phyloP scores from a whole-genome alignment of 2,797 vertebrate genomes.

The Thaleichthys pacificus region DNA sequence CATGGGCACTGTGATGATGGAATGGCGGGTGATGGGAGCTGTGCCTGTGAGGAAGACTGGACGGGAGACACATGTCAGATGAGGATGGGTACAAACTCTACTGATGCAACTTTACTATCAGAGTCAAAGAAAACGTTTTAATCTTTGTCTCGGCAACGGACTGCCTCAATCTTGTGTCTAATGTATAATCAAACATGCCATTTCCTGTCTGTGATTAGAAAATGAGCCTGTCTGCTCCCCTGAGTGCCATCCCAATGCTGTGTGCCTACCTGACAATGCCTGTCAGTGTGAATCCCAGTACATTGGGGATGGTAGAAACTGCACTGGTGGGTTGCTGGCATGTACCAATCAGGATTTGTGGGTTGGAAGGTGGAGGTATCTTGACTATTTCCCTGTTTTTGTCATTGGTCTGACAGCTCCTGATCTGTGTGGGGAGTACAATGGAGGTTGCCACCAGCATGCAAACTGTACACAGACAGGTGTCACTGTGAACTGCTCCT shows the following conservation, averaged over 20 bases:
- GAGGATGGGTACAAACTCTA: slow-evolving; percentile 73
- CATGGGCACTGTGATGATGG: slow-evolving; percentile 82
- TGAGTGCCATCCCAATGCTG: slow-evolving; percentile 80
- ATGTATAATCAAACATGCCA: slow-evolving; percentile 1
- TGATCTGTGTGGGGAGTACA: slow-evolving; percentile 83
- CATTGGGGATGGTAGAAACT: slow-evolving; percentile 84
- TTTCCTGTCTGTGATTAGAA: slow-evolving; percentile 56
- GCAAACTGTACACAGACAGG: slow-evolving; percentile 84
- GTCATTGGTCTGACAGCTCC: slow-evolving; percentile 71
- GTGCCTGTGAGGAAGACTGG: slow-evolving; percentile 86
- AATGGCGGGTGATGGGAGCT: slow-evolving; percentile 82
- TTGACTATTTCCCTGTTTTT: background rate
- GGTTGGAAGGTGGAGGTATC: background rate
- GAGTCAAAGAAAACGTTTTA: background rate
- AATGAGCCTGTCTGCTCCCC: slow-evolving; percentile 75
- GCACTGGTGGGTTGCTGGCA: slow-evolving; percentile 75
- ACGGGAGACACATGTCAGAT: slow-evolving; percentile 78
- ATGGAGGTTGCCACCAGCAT: slow-evolving; percentile 82
- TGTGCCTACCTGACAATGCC: slow-evolving; percentile 71
- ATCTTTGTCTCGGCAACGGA: background rate
- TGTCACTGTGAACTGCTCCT: slow-evolving; percentile 78
- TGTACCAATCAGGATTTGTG: background rate
- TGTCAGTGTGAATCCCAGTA: slow-evolving; percentile 86
- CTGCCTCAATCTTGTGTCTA: too few species aligned
- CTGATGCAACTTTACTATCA: background rate